These are phyloP conservation scores for Craterocephalus amniculus DNA, from an alignment of 2,797 vertebrate genomes.

Conservation along the genomic window DNA sequence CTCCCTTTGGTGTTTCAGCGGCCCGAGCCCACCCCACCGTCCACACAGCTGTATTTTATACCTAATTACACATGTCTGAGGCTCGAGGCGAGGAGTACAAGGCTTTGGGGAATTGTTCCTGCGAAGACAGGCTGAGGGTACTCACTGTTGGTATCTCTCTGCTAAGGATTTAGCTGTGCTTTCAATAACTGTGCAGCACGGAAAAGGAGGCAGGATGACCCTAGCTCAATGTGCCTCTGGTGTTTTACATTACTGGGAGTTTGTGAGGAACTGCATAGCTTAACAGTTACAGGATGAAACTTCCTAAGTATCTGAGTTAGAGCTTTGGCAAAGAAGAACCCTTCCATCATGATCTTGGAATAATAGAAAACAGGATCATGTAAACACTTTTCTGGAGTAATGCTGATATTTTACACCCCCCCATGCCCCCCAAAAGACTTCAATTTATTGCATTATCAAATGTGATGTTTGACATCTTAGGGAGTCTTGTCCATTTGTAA, in stretches of 20 bases:
- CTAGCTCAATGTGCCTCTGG: constrained; percentile 38
- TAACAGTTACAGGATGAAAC: constrained; percentile 38
- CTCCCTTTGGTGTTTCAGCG: constrained; percentile 41
- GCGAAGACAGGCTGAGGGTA: constrained; percentile 31
- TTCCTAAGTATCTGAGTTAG: constrained; percentile 11
- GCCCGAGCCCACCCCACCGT: constrained; percentile 25
- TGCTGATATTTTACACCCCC: not conserved
- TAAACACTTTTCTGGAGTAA: not conserved
- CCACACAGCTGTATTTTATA: constrained; percentile 74
- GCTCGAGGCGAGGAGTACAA: constrained; percentile 35
- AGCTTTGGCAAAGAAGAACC: not conserved
- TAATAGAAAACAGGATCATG: not conserved
- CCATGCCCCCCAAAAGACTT: not conserved
- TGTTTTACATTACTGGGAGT: constrained; percentile 32
- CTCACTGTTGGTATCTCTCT: constrained; percentile 55
- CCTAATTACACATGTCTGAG: constrained; percentile 78
- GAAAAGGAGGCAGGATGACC: constrained; percentile 41
- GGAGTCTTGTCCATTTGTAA: not conserved
- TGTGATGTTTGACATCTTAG: not conserved
- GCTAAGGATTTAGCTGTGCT: constrained; percentile 52
- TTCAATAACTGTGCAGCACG: constrained; percentile 20
- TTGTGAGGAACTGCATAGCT: constrained; percentile 14
- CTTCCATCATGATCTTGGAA: not conserved
- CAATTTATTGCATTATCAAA: not conserved
- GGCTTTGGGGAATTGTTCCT: constrained; percentile 66